Evolutionary conservation across 2,888 invertebrate genomes (phyloP).

Genomic region (Helicoverpa assulta): DNA sequence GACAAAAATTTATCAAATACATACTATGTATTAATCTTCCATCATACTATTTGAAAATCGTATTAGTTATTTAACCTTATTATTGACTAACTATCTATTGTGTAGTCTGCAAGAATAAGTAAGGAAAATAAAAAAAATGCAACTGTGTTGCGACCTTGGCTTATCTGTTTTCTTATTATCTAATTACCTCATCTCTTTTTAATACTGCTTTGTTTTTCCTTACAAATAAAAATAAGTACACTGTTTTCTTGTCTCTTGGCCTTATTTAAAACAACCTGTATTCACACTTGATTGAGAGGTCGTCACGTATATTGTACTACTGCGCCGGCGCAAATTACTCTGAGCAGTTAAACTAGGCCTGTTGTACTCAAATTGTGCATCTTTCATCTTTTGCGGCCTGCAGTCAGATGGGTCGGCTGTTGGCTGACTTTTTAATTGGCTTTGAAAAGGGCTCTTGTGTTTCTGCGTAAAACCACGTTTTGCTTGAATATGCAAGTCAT

Average conservation of each 20-base stretch:
- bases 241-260: not conserved
- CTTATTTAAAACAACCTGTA: constrained; percentile 37
- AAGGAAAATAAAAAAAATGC: too few species aligned
- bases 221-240: not conserved
- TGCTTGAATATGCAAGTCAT: not conserved
- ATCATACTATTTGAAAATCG: too few species aligned
- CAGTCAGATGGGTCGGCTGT: constrained; percentile 18
- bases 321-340: constrained; percentile 46
- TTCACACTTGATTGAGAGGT: constrained; percentile 55
- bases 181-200: too few species aligned
- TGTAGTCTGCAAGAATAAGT: too few species aligned
- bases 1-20: too few species aligned
- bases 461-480: not conserved
- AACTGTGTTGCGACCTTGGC: too few species aligned
- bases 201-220: too few species aligned
- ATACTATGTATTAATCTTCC: too few species aligned
- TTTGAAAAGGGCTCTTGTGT: constrained; percentile 11
- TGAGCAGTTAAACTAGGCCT: constrained; percentile 24
- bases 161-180: too few species aligned
- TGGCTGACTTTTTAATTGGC: constrained; percentile 27
- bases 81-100: too few species aligned
- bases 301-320: constrained; percentile 49
- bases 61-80: too few species aligned
- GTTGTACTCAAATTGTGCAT: constrained; percentile 27
- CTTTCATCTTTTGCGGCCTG: constrained; percentile 52